Evolutionary conservation across 2,888 invertebrate genomes (phyloP), one percentile per base, ranked within the genome.

Genomic region (Ctena decussata): DNA sequence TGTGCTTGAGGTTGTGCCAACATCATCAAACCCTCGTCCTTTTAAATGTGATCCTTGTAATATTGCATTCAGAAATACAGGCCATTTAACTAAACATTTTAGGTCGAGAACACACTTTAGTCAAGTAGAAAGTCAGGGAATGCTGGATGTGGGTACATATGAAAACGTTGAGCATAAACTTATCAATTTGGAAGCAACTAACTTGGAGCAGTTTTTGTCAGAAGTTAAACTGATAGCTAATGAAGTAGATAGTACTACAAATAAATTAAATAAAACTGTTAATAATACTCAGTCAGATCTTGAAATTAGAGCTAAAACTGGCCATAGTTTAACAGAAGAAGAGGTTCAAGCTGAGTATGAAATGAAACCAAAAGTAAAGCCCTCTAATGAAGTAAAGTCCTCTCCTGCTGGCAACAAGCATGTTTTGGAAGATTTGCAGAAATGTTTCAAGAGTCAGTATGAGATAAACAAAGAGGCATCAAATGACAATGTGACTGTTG

Each of bases 31-130:
- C 96, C 99, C 99, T 1, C 97, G 99, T 75, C 99, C 99, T 27
- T 99, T 99, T 96, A 98, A 98, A 94, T 99, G 99, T 96, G 97
- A 97, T 30, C 99, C 99, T 95, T 99, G 99, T 96, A 98, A 98
- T 95, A 98, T 98, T 91, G 99, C 99, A 12, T 99, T 99, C 96
- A 93, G 96, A 12, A 99, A 99, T 94, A 99, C 99, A 94, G 99
- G 99, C 0, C 99, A 99, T 96, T 96, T 99, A 93, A 99, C 99
- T 0, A 99, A 99, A 96, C 99, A 99, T 96, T 97, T 99, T 85
- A 97, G 99, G 80, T 98, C 98, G 89, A 99, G 99, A 96, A 98
- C 98, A 97, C 99, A 99, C 95, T 98, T 99, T 60, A 98, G 98
- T 97, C 97, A 98, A 93, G 96, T 99, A 87, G 99, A 99, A 96